Evolutionary conservation across 2,888 invertebrate species (phyloP).

Genomic region (Chironomus riparius): DNA sequence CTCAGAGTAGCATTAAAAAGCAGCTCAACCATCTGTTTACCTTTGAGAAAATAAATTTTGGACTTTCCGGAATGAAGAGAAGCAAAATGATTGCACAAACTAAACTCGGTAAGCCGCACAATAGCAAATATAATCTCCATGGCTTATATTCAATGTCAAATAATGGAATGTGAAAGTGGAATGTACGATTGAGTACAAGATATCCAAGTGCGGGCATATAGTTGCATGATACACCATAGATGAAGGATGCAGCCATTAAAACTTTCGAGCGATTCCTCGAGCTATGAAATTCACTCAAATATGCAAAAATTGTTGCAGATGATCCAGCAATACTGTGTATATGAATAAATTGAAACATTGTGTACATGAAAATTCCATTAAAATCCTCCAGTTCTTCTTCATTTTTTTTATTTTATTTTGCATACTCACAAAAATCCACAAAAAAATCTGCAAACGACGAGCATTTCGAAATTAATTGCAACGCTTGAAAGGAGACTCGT

Average conservation of each 20-base stretch:
- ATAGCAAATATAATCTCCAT: slow-evolving; percentile 38
- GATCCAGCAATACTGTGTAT: slow-evolving; percentile 41
- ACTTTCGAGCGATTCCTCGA: slow-evolving; percentile 42
- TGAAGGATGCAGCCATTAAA: slow-evolving; percentile 37
- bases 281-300: slow-evolving; percentile 47
- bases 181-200: slow-evolving; percentile 35
- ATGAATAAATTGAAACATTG: background rate
- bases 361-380: background rate
- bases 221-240: slow-evolving; percentile 36
- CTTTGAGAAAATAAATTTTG: slow-evolving; percentile 36
- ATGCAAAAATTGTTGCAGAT: slow-evolving; percentile 46
- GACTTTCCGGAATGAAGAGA: slow-evolving; percentile 38
- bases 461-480: slow-evolving; percentile 43
- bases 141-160: slow-evolving; percentile 36
- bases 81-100: slow-evolving; percentile 35
- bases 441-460: slow-evolving; percentile 44
- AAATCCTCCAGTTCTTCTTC: no score
- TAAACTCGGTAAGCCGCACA: slow-evolving; percentile 37
- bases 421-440: slow-evolving; percentile 46
- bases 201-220: slow-evolving; percentile 7
- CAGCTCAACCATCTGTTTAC: slow-evolving; percentile 32
- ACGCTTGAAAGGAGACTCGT: slow-evolving; percentile 45
- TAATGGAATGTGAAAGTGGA: slow-evolving; percentile 34
- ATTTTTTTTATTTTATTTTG: background rate
- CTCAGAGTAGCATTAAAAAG: background rate